Percentiles rank a stretch among this genome's conserved stretches.
phyloP scores from a whole-genome alignment of 2,113 vertebrate genomes.

The Malurus cyaneus region DNA sequence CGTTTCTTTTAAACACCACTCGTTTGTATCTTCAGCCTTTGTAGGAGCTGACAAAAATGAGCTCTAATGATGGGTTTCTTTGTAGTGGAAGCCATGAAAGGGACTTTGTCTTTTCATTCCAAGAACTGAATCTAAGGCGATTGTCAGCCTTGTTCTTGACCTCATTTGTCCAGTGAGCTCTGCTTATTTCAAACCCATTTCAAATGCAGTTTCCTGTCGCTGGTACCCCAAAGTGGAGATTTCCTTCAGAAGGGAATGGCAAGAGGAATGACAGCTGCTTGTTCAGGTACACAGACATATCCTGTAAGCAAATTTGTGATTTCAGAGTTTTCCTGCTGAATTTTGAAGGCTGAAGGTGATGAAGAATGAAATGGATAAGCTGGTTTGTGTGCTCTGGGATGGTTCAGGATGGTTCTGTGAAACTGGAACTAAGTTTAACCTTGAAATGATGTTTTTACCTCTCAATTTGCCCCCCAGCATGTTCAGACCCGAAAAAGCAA shows the following conservation, averaged over 20 bases:
- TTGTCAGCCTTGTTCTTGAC: not conserved
- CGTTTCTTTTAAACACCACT: not conserved
- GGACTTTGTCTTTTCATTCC: not conserved
- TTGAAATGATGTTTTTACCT: not conserved
- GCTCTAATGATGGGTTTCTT: conserved; percentile 36
- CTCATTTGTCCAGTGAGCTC: not conserved
- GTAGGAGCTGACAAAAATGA: not conserved
- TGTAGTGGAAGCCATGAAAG: not conserved
- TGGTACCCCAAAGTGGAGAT: not conserved
- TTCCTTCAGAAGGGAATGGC: not conserved
- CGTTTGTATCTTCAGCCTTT: not conserved
- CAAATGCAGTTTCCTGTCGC: not conserved
- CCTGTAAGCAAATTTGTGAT: rapidly evolving
- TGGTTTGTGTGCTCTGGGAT: not conserved
- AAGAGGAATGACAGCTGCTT: not conserved
- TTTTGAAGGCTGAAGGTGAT: not conserved
- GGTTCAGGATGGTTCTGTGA: not conserved
- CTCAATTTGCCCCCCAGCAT: not conserved
- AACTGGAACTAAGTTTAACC: not conserved
- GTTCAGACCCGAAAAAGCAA: conserved; percentile 35
- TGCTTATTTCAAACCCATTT: not conserved
- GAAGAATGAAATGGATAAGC: not conserved
- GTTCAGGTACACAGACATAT: not conserved
- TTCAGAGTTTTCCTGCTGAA: not conserved
- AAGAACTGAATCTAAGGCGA: not conserved